phyloP scores from a whole-genome alignment of 2,888 invertebrate genomes.

The Ametastegia equiseti region DNA sequence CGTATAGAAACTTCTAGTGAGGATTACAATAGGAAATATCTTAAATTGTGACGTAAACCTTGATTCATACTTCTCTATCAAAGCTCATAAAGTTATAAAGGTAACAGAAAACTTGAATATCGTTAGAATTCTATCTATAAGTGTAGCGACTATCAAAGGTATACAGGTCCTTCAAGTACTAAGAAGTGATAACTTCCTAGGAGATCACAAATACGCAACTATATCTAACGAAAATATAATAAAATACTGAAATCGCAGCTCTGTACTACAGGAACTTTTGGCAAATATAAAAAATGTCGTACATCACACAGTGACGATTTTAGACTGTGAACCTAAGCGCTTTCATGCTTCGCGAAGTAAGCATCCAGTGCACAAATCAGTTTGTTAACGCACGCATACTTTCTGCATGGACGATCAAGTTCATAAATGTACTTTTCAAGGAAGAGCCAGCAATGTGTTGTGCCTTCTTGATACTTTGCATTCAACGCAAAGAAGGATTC shows the following conservation, averaged over 20 bases:
- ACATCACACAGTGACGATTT: not conserved
- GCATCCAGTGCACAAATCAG: not conserved
- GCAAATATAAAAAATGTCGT: not conserved
- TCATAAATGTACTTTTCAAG: not conserved
- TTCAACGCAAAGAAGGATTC: not conserved
- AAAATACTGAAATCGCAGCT: not conserved
- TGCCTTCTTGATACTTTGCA: not conserved
- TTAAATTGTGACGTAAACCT: not conserved
- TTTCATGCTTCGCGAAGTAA: not conserved
- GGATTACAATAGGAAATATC: not conserved
- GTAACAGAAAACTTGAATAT: not conserved
- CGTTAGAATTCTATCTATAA: not conserved
- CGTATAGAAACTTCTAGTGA: no score
- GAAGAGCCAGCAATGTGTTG: constrained; percentile 5
- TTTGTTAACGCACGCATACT: constrained; percentile 8
- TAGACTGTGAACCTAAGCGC: not conserved
- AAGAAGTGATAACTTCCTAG: not conserved
- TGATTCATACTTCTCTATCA: not conserved
- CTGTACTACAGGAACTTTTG: not conserved
- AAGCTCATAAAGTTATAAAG: constrained; percentile 1
- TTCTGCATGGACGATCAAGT: not conserved
- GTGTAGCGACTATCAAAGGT: not conserved
- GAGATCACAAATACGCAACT: not conserved
- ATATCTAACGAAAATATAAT: not conserved
- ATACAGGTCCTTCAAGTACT: constrained; percentile 3